A percentile compares a stretch with the other conserved stretches of the same genome.
Evolutionary conservation across 1,140 invertebrate species (phyloP).

Genomic region (Sitobion miscanthi): DNA sequence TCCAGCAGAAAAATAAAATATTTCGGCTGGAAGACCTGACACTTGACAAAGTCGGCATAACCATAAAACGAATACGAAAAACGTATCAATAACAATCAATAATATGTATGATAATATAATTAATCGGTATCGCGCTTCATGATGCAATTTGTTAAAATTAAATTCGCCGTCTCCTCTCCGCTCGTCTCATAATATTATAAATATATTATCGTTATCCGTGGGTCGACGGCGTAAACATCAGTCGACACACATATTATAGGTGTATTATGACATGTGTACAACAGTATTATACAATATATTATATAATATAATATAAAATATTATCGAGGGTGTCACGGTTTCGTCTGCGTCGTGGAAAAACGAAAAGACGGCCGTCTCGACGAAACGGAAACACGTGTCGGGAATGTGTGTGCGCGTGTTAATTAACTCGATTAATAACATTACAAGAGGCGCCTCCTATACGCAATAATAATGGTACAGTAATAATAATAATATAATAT

Average conservation of each 20-base stretch:
- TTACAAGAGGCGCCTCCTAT: slow-evolving; percentile 43
- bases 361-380: background rate
- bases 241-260: background rate
- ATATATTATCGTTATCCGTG: background rate
- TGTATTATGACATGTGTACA: background rate
- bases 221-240: background rate
- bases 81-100: too few relatives aligned
- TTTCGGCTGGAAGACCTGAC: too few relatives aligned
- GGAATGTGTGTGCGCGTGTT: slow-evolving; percentile 17
- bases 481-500: slow-evolving; percentile 12
- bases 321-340: background rate
- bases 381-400: slow-evolving; percentile 51
- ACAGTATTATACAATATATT: background rate
- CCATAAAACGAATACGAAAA: too few relatives aligned
- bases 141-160: background rate
- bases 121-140: too few relatives aligned
- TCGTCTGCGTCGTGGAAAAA: background rate
- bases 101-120: too few relatives aligned
- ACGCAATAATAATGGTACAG: background rate
- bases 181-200: background rate
- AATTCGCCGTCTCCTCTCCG: background rate
- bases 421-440: slow-evolving; percentile 39
- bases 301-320: background rate
- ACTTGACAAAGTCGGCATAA: too few relatives aligned
- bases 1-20: too few relatives aligned